Evolutionary conservation across 2,888 invertebrate species (phyloP), one percentile per base, ranked within the genome.

Genomic region (Tholera decimalis): DNA sequence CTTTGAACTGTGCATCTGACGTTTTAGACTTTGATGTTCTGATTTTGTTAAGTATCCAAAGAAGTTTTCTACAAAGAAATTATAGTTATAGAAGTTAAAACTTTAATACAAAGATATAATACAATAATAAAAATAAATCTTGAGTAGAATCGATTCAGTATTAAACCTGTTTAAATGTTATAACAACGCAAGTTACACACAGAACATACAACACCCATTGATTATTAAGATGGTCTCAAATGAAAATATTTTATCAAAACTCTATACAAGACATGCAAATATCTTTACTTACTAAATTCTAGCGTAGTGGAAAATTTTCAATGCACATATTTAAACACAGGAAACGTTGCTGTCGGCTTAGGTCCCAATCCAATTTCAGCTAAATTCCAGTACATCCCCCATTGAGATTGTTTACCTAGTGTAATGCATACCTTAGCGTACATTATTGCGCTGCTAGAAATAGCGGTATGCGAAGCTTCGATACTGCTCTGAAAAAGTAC

Each of bases 321-420:
- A 70, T 66, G 56, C 62, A 58, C 49, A 71, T 65, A 68, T 60
- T 62, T 60, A 66, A 79, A 77, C 57, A 37, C 35, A 47, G 62
- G 49, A 65, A 59, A 30, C 59, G 44, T 47, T 50, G 49, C 49
- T 63, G 73, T 73, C 79, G 73, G 73, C 74, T 80, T 77, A 82
- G 71, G 79, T 85, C 86, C 84, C 84, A 79, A 80, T 83, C 74
- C 86, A 86, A 86, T 86, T 85, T 82, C 79, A 75, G 58, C 76
- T 59, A 67, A 67, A 73, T 76, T 69, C 72, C 74, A 69, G 62
- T 59, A 65, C 64, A 66, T 73, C 71, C 75, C 79, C 41, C 54
- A 57, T 65, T 76, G 69, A 68, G 65, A 68, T 73, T 72, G 76
- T 77, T 80, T 85, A 80, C 81, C 80, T 79, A 51, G 30, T 46